Evolutionary conservation across 2,888 invertebrate species (phyloP).

Genomic region (Drosophila flavopinicola): DNA sequence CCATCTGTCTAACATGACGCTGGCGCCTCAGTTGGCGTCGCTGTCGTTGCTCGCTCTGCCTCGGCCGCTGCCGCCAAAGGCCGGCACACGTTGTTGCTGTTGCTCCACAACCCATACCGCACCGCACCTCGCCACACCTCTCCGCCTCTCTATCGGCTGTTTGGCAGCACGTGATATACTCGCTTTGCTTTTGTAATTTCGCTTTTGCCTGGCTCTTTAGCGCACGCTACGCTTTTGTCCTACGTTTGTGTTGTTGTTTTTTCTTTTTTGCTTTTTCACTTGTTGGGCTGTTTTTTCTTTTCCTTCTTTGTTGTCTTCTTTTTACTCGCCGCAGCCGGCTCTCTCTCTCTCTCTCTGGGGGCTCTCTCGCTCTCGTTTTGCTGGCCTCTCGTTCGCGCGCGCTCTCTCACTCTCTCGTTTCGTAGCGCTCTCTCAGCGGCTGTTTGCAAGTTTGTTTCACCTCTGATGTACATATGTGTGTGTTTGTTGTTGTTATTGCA

Average conservation of each 20-base stretch:
- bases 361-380: constrained; percentile 33
- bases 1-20: constrained; percentile 61
- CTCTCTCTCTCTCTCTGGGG: constrained; percentile 24
- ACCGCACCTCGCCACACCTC: not conserved
- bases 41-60: constrained; percentile 40
- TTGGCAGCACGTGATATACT: constrained; percentile 75
- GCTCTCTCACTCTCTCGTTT: constrained; percentile 8
- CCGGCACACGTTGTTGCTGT: constrained; percentile 68
- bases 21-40: constrained; percentile 51
- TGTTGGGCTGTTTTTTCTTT: constrained; percentile 75
- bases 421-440: constrained; percentile 39
- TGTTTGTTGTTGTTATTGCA: constrained; percentile 49
- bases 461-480: constrained; percentile 26
- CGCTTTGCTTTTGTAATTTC: constrained; percentile 76
- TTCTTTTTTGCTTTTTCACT: constrained; percentile 63
- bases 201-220: constrained; percentile 71
- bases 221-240: constrained; percentile 67
- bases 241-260: constrained; percentile 62
- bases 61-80: constrained; percentile 76
- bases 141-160: constrained; percentile 35
- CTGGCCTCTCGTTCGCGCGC: not conserved
- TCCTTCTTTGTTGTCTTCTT: constrained; percentile 54
- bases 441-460: constrained; percentile 58
- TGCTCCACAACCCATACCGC: constrained; percentile 27
- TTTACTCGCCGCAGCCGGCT: constrained; percentile 45